Conservation (phyloP, 2,888 invertebrate species). For the Ferdinandea cuprea region DNA sequence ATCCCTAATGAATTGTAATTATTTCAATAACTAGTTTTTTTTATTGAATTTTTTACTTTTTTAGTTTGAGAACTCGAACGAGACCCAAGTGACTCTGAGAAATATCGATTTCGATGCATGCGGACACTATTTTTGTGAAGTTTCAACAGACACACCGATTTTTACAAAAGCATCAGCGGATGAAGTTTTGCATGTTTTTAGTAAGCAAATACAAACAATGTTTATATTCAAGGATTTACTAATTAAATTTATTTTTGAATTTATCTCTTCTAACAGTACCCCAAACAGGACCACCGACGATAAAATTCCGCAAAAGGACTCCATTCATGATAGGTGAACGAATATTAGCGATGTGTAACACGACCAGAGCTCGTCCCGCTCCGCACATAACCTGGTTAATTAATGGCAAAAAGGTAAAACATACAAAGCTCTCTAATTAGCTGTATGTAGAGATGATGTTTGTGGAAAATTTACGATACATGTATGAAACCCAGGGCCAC, state of each 20-base stretch:
- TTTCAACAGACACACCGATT: conserved; percentile 91
- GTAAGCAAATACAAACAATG: conserved; percentile 86
- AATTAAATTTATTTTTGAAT: conserved; percentile 42
- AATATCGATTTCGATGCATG: conserved; percentile 90
- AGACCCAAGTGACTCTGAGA: conserved; percentile 85
- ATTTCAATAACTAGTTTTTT: neutral
- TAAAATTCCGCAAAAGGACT: conserved; percentile 86
- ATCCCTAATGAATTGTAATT: neutral
- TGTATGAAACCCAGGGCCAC: conserved; percentile 11
- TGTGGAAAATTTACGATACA: conserved; percentile 56
- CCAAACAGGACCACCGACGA: conserved; percentile 86
- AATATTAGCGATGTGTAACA: conserved; percentile 88
- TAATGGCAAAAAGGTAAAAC: conserved; percentile 87
- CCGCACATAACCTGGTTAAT: conserved; percentile 89
- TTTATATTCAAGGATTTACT: conserved; percentile 8
- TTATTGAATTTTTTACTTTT: conserved; percentile 7
- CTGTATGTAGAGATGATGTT: conserved; percentile 58
- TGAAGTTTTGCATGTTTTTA: conserved; percentile 91
- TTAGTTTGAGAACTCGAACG: conserved; percentile 81
- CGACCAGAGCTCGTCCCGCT: conserved; percentile 87
- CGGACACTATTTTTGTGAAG: conserved; percentile 91
- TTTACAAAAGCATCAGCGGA: conserved; percentile 91
- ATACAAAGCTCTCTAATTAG: conserved; percentile 65
- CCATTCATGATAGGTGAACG: conserved; percentile 86
- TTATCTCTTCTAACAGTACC: conserved; percentile 83